These are phyloP conservation scores for Anorthoa munda DNA, from an alignment of 2,888 invertebrate species.

Conservation along the genomic window DNA sequence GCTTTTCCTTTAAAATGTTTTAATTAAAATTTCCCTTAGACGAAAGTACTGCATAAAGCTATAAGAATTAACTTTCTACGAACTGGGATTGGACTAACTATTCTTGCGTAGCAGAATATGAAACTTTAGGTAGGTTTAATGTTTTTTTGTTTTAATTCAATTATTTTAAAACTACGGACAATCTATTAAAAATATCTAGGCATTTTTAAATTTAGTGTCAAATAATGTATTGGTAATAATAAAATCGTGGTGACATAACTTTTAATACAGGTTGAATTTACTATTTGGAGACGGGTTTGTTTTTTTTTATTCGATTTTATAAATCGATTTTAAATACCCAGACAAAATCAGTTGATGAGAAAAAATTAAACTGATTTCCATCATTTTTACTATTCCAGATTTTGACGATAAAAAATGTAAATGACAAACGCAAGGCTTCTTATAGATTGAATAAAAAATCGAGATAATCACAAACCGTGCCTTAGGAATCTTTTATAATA, in stretches of 20 bases:
- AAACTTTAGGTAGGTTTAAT: constrained; percentile 61
- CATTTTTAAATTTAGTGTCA: constrained; percentile 47
- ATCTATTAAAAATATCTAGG: constrained; percentile 60
- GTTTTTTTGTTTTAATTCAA: constrained; percentile 47
- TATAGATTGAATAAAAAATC: constrained; percentile 28
- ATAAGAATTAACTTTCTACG: constrained; percentile 62
- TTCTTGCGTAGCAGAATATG: constrained; percentile 65
- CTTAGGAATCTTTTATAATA: constrained; percentile 60
- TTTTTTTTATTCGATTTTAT: constrained; percentile 37
- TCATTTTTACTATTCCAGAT: neutral
- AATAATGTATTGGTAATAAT: constrained; percentile 42
- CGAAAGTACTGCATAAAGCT: constrained; percentile 63
- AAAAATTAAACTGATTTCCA: constrained; percentile 4
- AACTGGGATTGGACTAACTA: constrained; percentile 62
- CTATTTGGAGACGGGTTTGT: neutral
- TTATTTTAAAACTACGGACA: constrained; percentile 57
- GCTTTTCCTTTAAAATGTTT: constrained; percentile 40
- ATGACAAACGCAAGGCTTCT: neutral
- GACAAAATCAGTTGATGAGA: neutral
- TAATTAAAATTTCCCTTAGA: constrained; percentile 47
- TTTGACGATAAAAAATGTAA: neutral
- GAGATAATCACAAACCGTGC: constrained; percentile 54
- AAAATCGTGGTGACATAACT: constrained; percentile 38
- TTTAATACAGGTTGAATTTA: constrained; percentile 16
- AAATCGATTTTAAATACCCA: constrained; percentile 23